Conservation (phyloP, 2,888 invertebrate genomes). For the Fragum sueziense region DNA sequence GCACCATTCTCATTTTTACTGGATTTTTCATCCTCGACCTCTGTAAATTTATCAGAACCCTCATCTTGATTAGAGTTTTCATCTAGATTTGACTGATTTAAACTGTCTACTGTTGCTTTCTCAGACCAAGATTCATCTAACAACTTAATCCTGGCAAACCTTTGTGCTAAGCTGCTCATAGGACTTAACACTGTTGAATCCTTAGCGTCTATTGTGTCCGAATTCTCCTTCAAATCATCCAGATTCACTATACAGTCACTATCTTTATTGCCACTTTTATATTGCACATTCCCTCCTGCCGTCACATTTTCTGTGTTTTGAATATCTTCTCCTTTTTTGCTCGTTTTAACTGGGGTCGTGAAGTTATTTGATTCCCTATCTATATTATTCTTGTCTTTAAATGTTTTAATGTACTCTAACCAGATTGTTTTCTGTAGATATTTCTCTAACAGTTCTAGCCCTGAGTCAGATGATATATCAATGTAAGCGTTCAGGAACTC, state of each 20-base stretch:
- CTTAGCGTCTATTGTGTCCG: constrained; percentile 1
- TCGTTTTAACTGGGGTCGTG: not conserved
- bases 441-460: constrained; percentile 89
- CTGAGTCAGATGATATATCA: constrained; percentile 89
- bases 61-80: not conserved
- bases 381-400: constrained; percentile 45
- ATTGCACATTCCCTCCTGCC: not conserved
- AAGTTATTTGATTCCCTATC: constrained; percentile 2
- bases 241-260: not conserved
- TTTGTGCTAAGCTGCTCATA: constrained; percentile 58
- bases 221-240: not conserved
- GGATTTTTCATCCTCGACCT: not conserved
- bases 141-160: constrained; percentile 60
- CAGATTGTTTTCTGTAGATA: constrained; percentile 85
- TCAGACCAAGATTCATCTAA: constrained; percentile 58
- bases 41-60: not conserved
- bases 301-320: not conserved
- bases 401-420: constrained; percentile 44
- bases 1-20: not conserved
- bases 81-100: not conserved
- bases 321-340: not conserved
- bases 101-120: constrained; percentile 21
- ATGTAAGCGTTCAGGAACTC: constrained; percentile 92
- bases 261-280: not conserved
- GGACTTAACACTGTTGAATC: constrained; percentile 58